Evolutionary conservation across 2,113 vertebrate species (phyloP), one percentile per base, ranked within the genome.

Genomic region (Procavia capensis): DNA sequence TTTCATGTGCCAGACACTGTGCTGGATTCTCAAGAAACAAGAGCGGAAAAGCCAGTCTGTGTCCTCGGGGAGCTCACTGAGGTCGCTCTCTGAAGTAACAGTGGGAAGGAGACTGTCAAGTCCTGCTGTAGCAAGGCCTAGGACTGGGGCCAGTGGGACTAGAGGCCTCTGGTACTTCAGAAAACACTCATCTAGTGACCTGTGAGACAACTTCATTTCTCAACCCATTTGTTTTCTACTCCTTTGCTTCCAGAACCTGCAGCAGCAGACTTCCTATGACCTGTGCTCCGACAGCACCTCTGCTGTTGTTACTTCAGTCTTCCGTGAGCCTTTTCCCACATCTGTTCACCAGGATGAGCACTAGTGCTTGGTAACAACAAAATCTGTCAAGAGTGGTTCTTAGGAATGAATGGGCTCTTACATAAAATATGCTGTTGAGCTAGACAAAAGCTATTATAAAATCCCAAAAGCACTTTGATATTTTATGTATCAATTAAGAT

Each of bases 311-410:
- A 43, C n/a, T 78, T 47, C 39, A 47, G 24, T 80, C 54, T 85
- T 66, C 47, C 80, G 76, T 8, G 17, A 47, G 39, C 27, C 24
- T 34, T 0, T 74, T 61, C 91, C 34, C 64, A 50, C 34, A 45
- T n/a, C n/a, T 34, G 64, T 64, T 70, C 78, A 81, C 25, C 59
- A 61, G 76, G 24, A 66, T 54, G 31, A 89, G 50, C 79, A 83
- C 27, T 25, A 64, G 50, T 34, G 84, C 68, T 29, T 78, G 19
- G 61, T 66, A 14, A 47, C 64, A 29, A n/a, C n/a, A 50, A 54
- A 74, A 47, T 68, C 43, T 75, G 6, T 5, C 47, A 31, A 91
- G 29, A 45, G 43, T 80, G 80, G 84, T 50, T 85, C 79, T 41
- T n/a, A n/a, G n/a, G n/a, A n/a, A 88, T 27, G 59, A 84, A 87